Percentiles rank a stretch among this genome's conserved stretches.
Conservation (phyloP, 2,797 vertebrate species). For the Chloroceryle amazona region DNA sequence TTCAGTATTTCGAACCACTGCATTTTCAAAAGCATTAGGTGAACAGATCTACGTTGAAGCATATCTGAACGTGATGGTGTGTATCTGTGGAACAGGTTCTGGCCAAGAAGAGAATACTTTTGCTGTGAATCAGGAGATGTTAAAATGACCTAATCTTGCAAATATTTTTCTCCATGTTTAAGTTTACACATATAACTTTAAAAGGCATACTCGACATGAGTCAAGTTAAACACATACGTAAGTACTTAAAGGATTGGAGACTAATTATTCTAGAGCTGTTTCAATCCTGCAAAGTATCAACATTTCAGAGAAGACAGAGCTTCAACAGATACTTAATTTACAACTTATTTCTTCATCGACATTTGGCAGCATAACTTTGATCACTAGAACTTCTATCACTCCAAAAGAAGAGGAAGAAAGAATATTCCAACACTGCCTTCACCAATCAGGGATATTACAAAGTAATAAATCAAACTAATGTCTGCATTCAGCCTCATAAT, state of each 20-base stretch:
- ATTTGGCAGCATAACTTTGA: slow-evolving; percentile 64
- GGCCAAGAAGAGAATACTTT: not conserved
- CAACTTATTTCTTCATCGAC: slow-evolving; percentile 35
- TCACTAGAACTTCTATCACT: slow-evolving; percentile 43
- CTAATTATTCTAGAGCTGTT: slow-evolving; percentile 34
- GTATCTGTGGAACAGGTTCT: not conserved
- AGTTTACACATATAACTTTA: slow-evolving; percentile 21
- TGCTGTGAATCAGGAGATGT: slow-evolving; percentile 28
- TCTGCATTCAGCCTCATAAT: not conserved
- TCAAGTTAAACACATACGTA: slow-evolving; percentile 55
- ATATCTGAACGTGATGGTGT: not conserved
- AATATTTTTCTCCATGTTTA: slow-evolving; percentile 43
- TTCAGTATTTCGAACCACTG: not conserved
- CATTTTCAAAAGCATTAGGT: not conserved
- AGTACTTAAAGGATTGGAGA: slow-evolving; percentile 56
- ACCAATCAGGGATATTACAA: slow-evolving; percentile 8
- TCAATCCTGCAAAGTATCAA: slow-evolving; percentile 46
- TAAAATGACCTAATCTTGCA: slow-evolving; percentile 33
- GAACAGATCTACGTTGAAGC: not conserved
- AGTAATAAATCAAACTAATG: slow-evolving; percentile 43
- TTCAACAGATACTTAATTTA: slow-evolving; percentile 68
- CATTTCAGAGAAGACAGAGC: slow-evolving; percentile 49
- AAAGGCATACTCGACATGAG: not conserved
- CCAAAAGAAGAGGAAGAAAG: slow-evolving; percentile 45
- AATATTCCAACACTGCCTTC: slow-evolving; percentile 29